Conservation (phyloP, 2,113 vertebrate genomes). For the Herpailurus yagouaroundi region DNA sequence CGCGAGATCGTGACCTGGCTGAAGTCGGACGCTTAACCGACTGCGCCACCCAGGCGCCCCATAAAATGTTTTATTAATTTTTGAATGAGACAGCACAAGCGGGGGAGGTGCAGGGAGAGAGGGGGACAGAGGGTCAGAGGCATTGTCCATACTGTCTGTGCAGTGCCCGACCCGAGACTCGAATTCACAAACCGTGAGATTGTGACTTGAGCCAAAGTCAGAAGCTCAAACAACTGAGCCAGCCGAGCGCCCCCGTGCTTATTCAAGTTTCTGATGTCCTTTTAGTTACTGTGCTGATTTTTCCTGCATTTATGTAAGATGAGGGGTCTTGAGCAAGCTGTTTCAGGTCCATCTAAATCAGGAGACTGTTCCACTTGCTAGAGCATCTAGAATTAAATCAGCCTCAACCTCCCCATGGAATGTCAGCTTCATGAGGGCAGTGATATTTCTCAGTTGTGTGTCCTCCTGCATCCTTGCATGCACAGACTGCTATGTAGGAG, state of each 20-base stretch:
- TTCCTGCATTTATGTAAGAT: background rate
- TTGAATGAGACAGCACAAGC: too few relatives aligned
- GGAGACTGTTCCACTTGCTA: background rate
- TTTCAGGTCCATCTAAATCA: background rate
- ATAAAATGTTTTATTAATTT: too few relatives aligned
- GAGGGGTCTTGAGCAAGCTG: background rate
- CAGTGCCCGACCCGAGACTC: too few relatives aligned
- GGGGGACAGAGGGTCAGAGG: too few relatives aligned
- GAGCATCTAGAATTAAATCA: background rate
- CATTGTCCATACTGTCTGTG: too few relatives aligned
- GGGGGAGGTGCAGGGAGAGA: too few relatives aligned
- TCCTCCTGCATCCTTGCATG: accelerated
- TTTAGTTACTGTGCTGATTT: background rate
- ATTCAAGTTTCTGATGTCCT: background rate
- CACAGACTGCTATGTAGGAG: background rate
- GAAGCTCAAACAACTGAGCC: too few relatives aligned
- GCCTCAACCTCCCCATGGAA: background rate
- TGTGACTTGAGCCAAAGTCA: too few relatives aligned
- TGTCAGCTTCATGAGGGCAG: background rate
- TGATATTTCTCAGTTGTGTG: background rate
- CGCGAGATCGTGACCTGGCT: too few relatives aligned
- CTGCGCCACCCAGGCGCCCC: too few relatives aligned
- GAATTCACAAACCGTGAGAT: too few relatives aligned
- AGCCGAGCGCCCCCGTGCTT: background rate
- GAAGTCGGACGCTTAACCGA: too few relatives aligned